Base-by-base conservation (phyloP, 2,797 vertebrate genomes). In the Rhabdomys pumilio region DNA sequence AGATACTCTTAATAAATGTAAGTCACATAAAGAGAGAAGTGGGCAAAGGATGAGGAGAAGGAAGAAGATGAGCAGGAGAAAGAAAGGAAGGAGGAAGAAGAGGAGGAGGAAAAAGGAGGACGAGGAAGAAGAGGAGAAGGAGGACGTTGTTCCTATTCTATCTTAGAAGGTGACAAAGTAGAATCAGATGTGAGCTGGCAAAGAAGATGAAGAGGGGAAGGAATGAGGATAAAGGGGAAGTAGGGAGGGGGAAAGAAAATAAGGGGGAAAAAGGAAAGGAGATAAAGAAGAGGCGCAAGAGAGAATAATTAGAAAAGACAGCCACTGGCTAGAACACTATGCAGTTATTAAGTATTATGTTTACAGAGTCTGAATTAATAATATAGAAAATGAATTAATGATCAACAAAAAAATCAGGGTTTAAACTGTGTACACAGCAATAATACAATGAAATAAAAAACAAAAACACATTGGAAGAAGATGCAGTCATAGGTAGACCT, bases 301-400 rank as follows among this genome's bases (percentile, higher is more conserved):
- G 20, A 44, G 17, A 91, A 88, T 50, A 93, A 85, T 93, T 84
- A 91, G 65, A 81, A 88, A 59, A 92, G 84, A 88, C 20, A 87
- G 79, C n/a, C 72, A 91, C 47, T 90, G 72, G 59, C 50, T 95
- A 91, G 61, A 89, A 55, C 65, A 94, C 73, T 95, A 76, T 50
- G 20, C 53, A 61, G 53, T 81, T 89, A 93, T 89, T 92, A 93
- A 95, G 79, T 90, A 92, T 92, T 87, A 88, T 77, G 19, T 75
- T 93, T 93, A 90, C 15, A 84, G 73, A 91, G 59, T 79, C 89
- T 82, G 44, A 94, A 91, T 83, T 95, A 94, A 93, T 82, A 93
- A 96, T 41, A 61, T 29, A 19, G 73, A 94, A 96, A 95, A 75
- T 85, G 77, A 95, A 96, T 89, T 92, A 88, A 96, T 61, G 38